Base-by-base conservation (phyloP, 1,140 invertebrate genomes). In the Wasmannia auropunctata region DNA sequence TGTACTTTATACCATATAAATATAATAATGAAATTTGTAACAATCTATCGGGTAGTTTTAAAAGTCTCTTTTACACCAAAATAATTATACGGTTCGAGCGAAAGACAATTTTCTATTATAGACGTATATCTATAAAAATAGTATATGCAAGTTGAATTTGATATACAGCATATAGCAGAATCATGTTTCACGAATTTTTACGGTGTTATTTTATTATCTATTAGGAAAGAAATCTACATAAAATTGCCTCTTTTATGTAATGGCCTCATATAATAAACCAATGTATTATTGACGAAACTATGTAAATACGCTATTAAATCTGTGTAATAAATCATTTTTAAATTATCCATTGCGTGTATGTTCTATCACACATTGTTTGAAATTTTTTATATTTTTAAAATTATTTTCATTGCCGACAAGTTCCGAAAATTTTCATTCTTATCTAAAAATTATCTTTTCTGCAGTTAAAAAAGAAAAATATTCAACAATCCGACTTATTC, bases 251-350 rank as follows among this genome's bases (percentile, higher is more conserved):
- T 16, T 76, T 25, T 77, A 69, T 80, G 7, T 80, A 80, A 80
- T 40, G 77, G 77, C 77, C 77, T 80, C 77, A 69, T 67, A 80
- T 54, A 67, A 58, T 43, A 31, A 75, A 60, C 25, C 8, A 51
- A 67, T n/a, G 22, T 69, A 80, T 5, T 69, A 69, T 69, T 80
- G n/a, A 54, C 28, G 43, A 77, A 79, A 69, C 19, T 69, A 77
- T 67, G 63, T 80, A 80, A 69, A 80, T 80, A 80, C 34, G 3
- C 22, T 80, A 69, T 69, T 51, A 69, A 69, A 80, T 54, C 51
- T 40, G 2, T 69, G n/a, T 69, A 80, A 69, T 69, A 80, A 80
- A 80, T 69, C 1, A 80, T 69, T 25, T 80, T 54, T 56, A 46
- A 67, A 77, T 54, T 80, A 67, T 34, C 1, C 7, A 28, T 37